Evolutionary conservation across 2,797 vertebrate species (phyloP), one percentile per base, ranked within the genome.

Genomic region (Typhlichthys subterraneus): DNA sequence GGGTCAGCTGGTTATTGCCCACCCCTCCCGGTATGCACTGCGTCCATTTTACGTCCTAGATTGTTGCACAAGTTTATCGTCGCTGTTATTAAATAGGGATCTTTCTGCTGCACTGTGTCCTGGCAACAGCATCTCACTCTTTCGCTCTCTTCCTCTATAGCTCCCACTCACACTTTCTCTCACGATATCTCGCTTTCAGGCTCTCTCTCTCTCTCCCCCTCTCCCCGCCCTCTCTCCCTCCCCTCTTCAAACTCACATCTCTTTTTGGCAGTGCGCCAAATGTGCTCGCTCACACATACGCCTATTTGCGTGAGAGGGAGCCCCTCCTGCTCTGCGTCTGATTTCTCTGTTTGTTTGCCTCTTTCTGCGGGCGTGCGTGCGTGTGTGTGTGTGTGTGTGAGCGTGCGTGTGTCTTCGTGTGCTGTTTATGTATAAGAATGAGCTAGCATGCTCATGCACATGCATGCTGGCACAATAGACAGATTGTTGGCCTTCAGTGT

Each of bases 41-140:
- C 23, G 48, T 78, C 59, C 59, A 58, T 68, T 76, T 56, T n/a
- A 31, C 29, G 14, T 65, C 65, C 66, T 65, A 67, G 55, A 51
- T 65, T 53, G 23, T 8, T 31, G 57, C 1, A 4, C 56, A 17
- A 64, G 69, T 60, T 67, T 48, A 33, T 83, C 56, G 59, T 33
- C 58, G 63, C 65, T 59, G 69, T 57, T 61, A 81, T 81, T 29
- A 29, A 29, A 81, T 71, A 88, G 70, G 67, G 79, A 79, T 7
- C 54, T 50, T 69, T 69, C 69, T 77, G 69, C 72, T 82, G 47
- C 12, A 23, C 79, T 83, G 92, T 93, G 92, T 77, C 92, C 88
- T 90, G 90, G 92, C 92, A 93, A 93, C 92, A 87, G 78, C 90
- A 91, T 91, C 87, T 76, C 73, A 80, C 69, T 73, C 75, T 71